phyloP scores from a whole-genome alignment of 37 sponge, comb jelly and placozoan species.

The Petrosia ficiformis region DNA sequence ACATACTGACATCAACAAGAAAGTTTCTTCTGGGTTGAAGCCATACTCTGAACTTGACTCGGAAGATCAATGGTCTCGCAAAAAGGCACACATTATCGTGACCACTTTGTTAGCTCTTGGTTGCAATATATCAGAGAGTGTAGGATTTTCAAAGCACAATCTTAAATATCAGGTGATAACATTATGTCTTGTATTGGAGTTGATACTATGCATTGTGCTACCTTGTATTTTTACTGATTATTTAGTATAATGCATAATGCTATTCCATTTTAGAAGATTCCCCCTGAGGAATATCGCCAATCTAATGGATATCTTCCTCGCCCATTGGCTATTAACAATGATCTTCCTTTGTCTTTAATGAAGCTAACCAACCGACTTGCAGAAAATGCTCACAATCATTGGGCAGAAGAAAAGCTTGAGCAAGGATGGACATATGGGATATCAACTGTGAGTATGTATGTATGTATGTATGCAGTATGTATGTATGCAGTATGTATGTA shows the following conservation, averaged over 20 bases:
- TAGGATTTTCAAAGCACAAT: no score
- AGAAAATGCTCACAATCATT: conserved; percentile 82
- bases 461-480: no score
- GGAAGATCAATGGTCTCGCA: conserved; percentile 59
- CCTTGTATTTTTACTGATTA: no score
- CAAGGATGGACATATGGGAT: conserved; percentile 87
- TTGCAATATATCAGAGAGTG: conserved; percentile 70
- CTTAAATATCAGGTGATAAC: no score
- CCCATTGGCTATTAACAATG: conserved; percentile 61
- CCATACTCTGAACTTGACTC: conserved; percentile 48
- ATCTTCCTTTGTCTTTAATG: conserved; percentile 23
- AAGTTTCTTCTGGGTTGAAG: no score
- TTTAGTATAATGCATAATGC: no score
- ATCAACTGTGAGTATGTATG: conserved; percentile 50
- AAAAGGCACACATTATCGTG: conserved; percentile 57
- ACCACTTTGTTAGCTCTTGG: conserved; percentile 64
- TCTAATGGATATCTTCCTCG: conserved; percentile 83
- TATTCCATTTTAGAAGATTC: background rate
- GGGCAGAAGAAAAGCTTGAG: conserved; percentile 65
- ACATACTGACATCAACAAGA: background rate
- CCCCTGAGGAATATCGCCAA: conserved; percentile 37
- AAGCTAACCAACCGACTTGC: conserved; percentile 70
- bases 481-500: no score
- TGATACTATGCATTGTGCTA: no score
- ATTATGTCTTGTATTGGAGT: no score